Conservation (phyloP, 2,113 vertebrate species). For the Theristicus caerulescens region DNA sequence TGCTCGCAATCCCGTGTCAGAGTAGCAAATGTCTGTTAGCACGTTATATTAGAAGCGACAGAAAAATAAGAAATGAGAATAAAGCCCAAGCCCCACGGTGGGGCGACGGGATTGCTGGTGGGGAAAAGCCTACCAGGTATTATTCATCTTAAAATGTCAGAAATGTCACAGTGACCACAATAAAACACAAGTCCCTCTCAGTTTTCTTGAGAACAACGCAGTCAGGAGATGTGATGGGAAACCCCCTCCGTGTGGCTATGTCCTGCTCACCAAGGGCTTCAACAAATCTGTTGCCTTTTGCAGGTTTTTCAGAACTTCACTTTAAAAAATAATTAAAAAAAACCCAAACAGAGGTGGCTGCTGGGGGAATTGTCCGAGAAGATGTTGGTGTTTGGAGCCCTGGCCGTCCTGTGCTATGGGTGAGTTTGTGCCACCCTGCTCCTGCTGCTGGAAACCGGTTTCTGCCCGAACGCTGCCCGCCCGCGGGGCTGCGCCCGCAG, state of each 20-base stretch:
- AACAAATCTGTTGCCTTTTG: neutral
- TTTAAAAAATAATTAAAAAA: neutral
- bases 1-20: accelerated
- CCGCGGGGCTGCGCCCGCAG: neutral
- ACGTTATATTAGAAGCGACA: neutral
- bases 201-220: constrained; percentile 1
- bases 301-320: neutral
- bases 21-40: neutral
- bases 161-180: constrained; percentile 10
- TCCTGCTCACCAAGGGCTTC: neutral
- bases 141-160: constrained; percentile 28
- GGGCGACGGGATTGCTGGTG: neutral
- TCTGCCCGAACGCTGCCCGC: neutral
- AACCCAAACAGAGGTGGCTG: neutral
- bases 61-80: neutral
- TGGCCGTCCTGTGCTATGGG: neutral
- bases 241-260: neutral
- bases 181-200: constrained; percentile 11
- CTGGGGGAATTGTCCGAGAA: neutral
- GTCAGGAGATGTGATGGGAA: neutral
- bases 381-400: neutral
- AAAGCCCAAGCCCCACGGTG: accelerated
- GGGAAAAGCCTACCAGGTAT: constrained; percentile 6
- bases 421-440: neutral
- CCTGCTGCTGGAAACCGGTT: neutral